These are phyloP conservation scores for Pyralis farinalis DNA, from an alignment of 2,888 invertebrate genomes.

Conservation along the genomic window DNA sequence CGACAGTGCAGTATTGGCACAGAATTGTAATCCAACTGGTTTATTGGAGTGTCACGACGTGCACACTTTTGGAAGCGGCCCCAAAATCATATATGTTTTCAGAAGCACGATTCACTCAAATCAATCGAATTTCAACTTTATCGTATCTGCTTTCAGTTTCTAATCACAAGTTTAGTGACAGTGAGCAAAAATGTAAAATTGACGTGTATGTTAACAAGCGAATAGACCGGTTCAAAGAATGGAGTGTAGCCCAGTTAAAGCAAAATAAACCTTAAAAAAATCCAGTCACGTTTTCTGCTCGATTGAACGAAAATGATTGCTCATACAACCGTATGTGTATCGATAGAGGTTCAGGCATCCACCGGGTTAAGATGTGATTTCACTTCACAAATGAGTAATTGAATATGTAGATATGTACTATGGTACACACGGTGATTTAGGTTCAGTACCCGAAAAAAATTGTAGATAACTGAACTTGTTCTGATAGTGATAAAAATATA, in stretches of 20 bases:
- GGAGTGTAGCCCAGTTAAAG: slow-evolving; percentile 29
- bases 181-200: not conserved
- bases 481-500: too few species aligned
- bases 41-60: too few species aligned
- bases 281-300: slow-evolving; percentile 46
- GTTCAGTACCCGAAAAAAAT: too few species aligned
- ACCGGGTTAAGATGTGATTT: slow-evolving; percentile 8
- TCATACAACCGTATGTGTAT: slow-evolving; percentile 24
- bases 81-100: too few species aligned
- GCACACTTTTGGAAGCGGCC: too few species aligned
- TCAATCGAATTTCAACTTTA: not conserved
- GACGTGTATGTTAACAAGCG: slow-evolving; percentile 42
- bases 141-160: not conserved
- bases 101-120: too few species aligned
- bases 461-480: too few species aligned
- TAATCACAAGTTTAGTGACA: not conserved
- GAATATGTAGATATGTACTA: too few species aligned
- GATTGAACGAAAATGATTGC: slow-evolving; percentile 47
- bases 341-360: slow-evolving; percentile 1
- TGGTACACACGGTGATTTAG: too few species aligned
- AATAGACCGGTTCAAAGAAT: slow-evolving; percentile 56
- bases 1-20: too few species aligned
- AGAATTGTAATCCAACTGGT: too few species aligned
- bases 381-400: not conserved
- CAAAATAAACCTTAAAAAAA: slow-evolving; percentile 48